Evolutionary conservation across 2,888 invertebrate genomes (phyloP).

Genomic region (Drosophila mettleri): DNA sequence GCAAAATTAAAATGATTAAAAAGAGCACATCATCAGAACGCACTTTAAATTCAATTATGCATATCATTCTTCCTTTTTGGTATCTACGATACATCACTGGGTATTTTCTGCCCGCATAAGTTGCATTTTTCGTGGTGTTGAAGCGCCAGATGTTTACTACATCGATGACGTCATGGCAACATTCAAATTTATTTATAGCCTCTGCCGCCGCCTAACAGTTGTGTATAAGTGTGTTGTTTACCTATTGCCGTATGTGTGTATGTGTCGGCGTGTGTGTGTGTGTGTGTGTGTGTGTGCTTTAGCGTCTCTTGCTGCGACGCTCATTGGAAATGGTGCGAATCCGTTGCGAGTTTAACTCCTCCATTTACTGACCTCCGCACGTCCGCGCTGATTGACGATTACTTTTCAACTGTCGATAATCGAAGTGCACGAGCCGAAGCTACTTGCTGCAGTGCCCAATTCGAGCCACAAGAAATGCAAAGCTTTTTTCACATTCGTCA

Average conservation of each 20-base stretch:
- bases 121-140: conserved; percentile 54
- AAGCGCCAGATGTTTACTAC: conserved; percentile 75
- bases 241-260: conserved; percentile 20
- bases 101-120: conserved; percentile 35
- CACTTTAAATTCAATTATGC: conserved; percentile 28
- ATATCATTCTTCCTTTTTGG: conserved; percentile 18
- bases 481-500: conserved; percentile 64
- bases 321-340: conserved; percentile 7
- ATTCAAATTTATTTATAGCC: conserved; percentile 71
- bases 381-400: conserved; percentile 36
- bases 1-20: conserved; percentile 4
- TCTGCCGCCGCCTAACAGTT: conserved; percentile 19
- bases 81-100: conserved; percentile 12
- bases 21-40: conserved; percentile 3
- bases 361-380: conserved; percentile 12
- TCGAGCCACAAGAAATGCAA: conserved; percentile 46
- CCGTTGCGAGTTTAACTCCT: background rate
- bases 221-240: conserved; percentile 55
- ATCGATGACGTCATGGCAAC: conserved; percentile 74
- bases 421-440: conserved; percentile 14
- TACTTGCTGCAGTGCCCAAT: conserved; percentile 16
- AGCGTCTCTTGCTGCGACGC: conserved; percentile 30
- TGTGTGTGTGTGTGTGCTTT: conserved; percentile 5
- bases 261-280: conserved; percentile 13
- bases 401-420: conserved; percentile 49